Evolutionary conservation across 2,797 vertebrate species (phyloP).

Genomic region (Eulemur mongoz): DNA sequence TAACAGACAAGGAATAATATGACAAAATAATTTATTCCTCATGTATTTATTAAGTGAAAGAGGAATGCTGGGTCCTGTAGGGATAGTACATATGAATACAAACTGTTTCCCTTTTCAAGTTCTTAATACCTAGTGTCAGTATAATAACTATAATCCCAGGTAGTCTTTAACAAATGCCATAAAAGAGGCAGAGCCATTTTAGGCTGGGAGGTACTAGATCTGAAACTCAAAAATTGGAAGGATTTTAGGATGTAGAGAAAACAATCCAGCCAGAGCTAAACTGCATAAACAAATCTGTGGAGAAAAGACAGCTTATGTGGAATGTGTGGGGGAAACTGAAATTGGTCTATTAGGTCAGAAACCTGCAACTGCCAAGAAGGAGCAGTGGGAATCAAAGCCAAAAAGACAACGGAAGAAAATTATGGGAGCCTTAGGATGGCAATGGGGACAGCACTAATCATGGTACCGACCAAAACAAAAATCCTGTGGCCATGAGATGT

Average conservation of each 20-base stretch:
- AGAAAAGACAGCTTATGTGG: neutral
- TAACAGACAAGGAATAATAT: neutral
- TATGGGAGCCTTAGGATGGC: neutral
- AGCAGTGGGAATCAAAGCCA: neutral
- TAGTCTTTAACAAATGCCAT: neutral
- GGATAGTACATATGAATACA: neutral
- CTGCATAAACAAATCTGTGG: neutral
- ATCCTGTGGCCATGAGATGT: neutral
- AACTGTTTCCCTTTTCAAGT: neutral
- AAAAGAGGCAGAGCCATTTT: neutral
- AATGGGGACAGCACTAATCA: neutral
- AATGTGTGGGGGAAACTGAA: neutral
- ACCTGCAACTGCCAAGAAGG: neutral
- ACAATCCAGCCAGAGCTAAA: neutral
- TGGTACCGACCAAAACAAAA: neutral
- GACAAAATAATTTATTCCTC: neutral
- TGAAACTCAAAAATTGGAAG: neutral
- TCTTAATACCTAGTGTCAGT: neutral
- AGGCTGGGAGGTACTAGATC: neutral
- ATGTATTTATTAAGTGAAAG: neutral
- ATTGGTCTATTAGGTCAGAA: conserved; percentile 20
- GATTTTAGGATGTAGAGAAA: neutral
- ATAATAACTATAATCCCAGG: neutral
- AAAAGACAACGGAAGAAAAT: neutral
- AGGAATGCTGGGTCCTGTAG: neutral